Conservation (phyloP, 2,113 vertebrate species). For the Tetraodon nigroviridis region DNA sequence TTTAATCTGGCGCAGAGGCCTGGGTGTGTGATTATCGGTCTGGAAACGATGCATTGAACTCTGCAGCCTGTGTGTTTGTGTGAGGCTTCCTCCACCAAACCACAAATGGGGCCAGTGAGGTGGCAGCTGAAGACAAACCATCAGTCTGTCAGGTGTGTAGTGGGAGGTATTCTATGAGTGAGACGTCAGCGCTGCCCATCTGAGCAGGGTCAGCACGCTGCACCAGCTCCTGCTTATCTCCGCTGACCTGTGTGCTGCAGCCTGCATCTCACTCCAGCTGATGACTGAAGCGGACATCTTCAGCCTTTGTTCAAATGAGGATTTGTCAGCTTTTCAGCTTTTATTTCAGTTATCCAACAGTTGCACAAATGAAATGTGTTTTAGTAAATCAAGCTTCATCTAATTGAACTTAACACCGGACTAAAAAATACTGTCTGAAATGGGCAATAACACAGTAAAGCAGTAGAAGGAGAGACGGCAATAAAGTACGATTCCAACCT, state of each 20-base stretch:
- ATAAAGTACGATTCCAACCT: background rate
- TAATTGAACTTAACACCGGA: background rate
- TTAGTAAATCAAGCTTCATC: background rate
- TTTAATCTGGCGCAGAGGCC: slow-evolving; percentile 14
- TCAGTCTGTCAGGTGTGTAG: slow-evolving; percentile 37
- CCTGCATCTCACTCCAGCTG: background rate
- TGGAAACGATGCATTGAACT: slow-evolving; percentile 53
- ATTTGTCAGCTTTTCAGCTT: slow-evolving; percentile 12
- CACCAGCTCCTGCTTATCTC: slow-evolving; percentile 52
- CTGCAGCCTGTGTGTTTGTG: slow-evolving; percentile 16
- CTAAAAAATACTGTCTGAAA: background rate
- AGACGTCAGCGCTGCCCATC: slow-evolving; percentile 51
- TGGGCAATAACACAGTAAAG: too few relatives aligned
- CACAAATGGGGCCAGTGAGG: slow-evolving; percentile 30
- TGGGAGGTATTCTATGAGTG: too few relatives aligned
- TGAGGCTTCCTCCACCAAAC: slow-evolving; percentile 20
- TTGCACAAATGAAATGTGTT: too few relatives aligned
- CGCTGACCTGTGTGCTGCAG: slow-evolving; percentile 21
- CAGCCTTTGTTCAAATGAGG: slow-evolving; percentile 1
- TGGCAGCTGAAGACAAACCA: slow-evolving; percentile 33
- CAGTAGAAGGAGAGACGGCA: too few relatives aligned
- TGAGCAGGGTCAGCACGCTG: slow-evolving; percentile 51
- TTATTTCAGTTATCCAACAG: too few relatives aligned
- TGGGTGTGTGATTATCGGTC: slow-evolving; percentile 39
- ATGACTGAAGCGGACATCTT: background rate